Evolutionary conservation across 1,140 invertebrate genomes (phyloP).

Genomic region (Lamellibrachia luymesi): DNA sequence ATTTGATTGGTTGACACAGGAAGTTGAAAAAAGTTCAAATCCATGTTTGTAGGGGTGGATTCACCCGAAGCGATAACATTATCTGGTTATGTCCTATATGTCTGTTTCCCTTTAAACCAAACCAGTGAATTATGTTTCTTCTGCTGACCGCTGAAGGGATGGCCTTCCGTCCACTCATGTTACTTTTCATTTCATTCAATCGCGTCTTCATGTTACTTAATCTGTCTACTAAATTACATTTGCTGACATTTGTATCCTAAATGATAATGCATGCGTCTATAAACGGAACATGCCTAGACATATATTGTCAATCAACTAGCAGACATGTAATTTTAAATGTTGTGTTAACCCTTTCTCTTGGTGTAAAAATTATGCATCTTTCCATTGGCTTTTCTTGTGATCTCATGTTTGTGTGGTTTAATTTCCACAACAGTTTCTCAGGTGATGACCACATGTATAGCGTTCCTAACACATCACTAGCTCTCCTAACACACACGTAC

Average conservation of each 20-base stretch:
- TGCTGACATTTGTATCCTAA: neutral
- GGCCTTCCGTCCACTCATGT: neutral
- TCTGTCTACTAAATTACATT: neutral
- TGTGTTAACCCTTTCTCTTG: no score
- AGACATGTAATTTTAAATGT: neutral
- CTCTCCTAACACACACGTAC: neutral
- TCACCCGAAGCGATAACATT: neutral
- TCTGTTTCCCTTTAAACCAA: neutral
- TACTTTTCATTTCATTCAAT: neutral
- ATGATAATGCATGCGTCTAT: neutral
- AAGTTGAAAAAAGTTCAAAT: neutral
- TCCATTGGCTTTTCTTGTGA: neutral
- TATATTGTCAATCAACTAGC: neutral
- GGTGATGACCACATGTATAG: neutral
- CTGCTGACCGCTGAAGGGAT: neutral
- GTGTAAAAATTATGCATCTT: neutral
- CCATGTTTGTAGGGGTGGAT: neutral
- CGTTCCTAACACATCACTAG: neutral
- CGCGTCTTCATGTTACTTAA: neutral
- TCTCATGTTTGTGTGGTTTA: neutral
- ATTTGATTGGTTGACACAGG: no score
- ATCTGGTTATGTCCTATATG: neutral
- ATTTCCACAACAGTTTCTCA: neutral
- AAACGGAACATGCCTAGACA: neutral
- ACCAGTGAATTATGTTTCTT: neutral